phyloP scores from a whole-genome alignment of 1,140 invertebrate species.

The Leptinotarsa defecta region DNA sequence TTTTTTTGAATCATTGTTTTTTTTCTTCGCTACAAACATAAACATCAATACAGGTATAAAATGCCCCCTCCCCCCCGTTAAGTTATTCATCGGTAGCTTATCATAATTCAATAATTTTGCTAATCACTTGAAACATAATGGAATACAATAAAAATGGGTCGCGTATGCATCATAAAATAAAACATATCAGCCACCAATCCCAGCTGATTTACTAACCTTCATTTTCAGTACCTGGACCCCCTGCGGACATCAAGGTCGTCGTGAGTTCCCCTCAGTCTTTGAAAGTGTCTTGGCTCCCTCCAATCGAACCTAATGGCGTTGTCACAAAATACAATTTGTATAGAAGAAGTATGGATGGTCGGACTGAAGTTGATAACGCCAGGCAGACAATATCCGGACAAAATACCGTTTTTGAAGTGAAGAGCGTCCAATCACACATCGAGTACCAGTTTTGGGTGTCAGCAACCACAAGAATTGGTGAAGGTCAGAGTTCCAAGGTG shows the following conservation, averaged over 20 bases:
- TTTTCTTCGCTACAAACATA: no score
- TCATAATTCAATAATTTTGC: no score
- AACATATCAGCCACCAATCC: neutral
- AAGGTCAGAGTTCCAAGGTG: slow-evolving; percentile 73
- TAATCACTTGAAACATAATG: no score
- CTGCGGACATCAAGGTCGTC: slow-evolving; percentile 80
- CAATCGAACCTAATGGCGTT: slow-evolving; percentile 76
- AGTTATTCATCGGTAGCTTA: no score
- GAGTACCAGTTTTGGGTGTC: slow-evolving; percentile 84
- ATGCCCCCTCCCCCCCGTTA: no score
- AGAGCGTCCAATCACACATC: slow-evolving; percentile 73
- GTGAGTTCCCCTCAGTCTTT: slow-evolving; percentile 75
- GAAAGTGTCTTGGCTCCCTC: slow-evolving; percentile 80
- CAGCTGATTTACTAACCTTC: neutral
- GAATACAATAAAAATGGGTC: no score
- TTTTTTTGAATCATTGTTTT: no score
- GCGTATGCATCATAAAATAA: no score
- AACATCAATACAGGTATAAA: no score
- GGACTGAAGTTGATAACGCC: slow-evolving; percentile 70
- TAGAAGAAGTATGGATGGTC: slow-evolving; percentile 68
- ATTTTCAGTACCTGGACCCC: slow-evolving; percentile 74
- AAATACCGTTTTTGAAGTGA: slow-evolving; percentile 69
- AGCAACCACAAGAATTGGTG: slow-evolving; percentile 74
- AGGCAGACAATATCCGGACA: slow-evolving; percentile 67
- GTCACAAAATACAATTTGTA: slow-evolving; percentile 82